Base-by-base conservation (phyloP, 2,888 invertebrate genomes). In the Oligia strigilis region DNA sequence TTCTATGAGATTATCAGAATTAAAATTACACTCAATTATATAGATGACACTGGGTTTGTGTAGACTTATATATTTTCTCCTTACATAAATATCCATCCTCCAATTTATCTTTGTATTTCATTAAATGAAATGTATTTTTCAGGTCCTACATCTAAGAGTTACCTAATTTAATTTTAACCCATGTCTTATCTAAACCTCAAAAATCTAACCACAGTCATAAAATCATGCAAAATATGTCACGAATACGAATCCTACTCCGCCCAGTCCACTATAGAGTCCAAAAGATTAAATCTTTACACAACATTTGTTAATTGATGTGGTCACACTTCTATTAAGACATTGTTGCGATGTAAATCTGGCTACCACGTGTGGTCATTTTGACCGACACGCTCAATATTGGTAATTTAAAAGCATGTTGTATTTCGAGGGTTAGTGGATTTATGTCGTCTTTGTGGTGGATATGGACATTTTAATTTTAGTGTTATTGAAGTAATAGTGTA, bases 281-380 rank as follows among this genome's bases (percentile, higher is more conserved):
- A 87, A 78, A 89, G 86, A 92, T 92, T 92, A 90, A 92, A 91
- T 90, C 90, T 90, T 90, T 90, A 92, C 90, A 88, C 88, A 89
- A 91, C 91, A 92, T 92, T 92, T 90, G 78, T 84, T 92, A 92
- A 92, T 91, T 90, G 83, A 91, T 89, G 91, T 87, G 87, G 92
- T 92, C 92, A 93, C 88, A 92, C 90, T 86, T 78, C 75, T 86
- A 91, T 89, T 88, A 90, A 90, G 91, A 91, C 90, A 91, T 91
- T 92, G 91, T 92, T 90, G 82, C 90, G 85, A 88, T 89, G 91
- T 88, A 90, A 93, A 92, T 92, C 91, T 92, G 91, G 82, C 80
- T 87, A 93, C 93, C 94, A 94, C 94, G 94, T 94, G 94, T 91
- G 93, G 92, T 91, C 93, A 89, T 91, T 93, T 89, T 81, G 91